Percentiles rank a stretch among this genome's conserved stretches.
phyloP scores from a whole-genome alignment of 30 jellyfish, hydroid and myxozoan species.

The Sanderia malayensis region DNA sequence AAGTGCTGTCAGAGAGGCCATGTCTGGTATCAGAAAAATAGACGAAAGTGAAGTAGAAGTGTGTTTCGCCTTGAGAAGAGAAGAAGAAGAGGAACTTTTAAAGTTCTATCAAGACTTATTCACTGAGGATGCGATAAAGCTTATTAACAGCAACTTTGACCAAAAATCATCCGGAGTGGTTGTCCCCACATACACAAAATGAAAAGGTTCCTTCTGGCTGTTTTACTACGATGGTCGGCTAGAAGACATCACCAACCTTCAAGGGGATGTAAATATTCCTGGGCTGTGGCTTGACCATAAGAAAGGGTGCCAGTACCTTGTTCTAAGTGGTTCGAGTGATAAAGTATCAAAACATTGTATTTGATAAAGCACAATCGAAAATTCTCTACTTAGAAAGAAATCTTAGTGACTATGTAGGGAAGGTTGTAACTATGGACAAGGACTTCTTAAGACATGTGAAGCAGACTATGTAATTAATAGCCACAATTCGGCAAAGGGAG shows the following conservation, averaged over 20 bases:
- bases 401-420: too few relatives aligned
- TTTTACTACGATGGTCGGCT: conserved; percentile 4
- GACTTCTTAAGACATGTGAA: too few relatives aligned
- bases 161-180: background rate
- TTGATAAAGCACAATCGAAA: too few relatives aligned
- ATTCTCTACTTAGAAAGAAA: too few relatives aligned
- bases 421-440: too few relatives aligned
- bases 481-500: too few relatives aligned
- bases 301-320: background rate
- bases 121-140: background rate
- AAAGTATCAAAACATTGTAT: too few relatives aligned
- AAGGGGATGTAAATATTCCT: background rate
- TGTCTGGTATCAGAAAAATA: background rate
- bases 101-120: background rate
- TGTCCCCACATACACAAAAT: conserved; percentile 11
- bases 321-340: too few relatives aligned
- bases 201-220: conserved; percentile 19
- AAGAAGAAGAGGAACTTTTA: background rate
- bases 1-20: background rate
- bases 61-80: background rate
- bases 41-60: background rate
- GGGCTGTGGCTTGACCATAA: conserved; percentile 8
- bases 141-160: background rate
- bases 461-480: too few relatives aligned
- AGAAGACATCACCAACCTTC: background rate